Evolutionary conservation across 2,888 invertebrate genomes (phyloP).

Genomic region (Escarpia spicata): DNA sequence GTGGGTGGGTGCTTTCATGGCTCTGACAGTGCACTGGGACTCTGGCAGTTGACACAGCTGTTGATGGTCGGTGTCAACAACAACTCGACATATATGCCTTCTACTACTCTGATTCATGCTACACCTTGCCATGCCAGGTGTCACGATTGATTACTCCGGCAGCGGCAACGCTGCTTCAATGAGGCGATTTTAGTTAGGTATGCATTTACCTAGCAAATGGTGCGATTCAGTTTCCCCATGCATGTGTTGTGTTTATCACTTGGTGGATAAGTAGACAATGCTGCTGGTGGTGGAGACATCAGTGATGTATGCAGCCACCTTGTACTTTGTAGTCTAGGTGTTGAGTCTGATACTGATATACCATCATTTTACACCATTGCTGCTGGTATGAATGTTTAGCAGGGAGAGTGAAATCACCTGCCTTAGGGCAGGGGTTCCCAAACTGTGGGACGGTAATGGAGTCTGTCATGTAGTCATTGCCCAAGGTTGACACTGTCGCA

Average conservation of each 20-base stretch:
- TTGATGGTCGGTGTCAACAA: neutral
- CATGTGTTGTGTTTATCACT: neutral
- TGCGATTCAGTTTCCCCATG: neutral
- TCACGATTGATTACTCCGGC: neutral
- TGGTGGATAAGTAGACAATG: neutral
- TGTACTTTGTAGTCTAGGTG: neutral
- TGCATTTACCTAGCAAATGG: neutral
- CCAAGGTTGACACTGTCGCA: too few species aligned
- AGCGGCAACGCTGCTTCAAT: neutral
- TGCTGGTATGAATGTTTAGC: neutral
- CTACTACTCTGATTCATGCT: neutral
- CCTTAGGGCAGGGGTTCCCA: neutral
- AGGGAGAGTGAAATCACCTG: neutral
- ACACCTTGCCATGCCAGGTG: neutral
- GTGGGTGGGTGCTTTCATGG: neutral
- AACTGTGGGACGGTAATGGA: neutral
- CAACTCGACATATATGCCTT: too few species aligned
- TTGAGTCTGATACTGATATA: neutral
- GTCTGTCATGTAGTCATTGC: too few species aligned
- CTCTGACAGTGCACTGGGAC: neutral
- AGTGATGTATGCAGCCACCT: neutral
- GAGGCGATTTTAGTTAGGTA: neutral
- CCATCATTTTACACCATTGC: neutral
- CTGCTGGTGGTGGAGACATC: neutral
- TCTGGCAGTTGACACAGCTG: neutral